Conservation (phyloP, 2,113 vertebrate genomes). For the Perca schrenkii region DNA sequence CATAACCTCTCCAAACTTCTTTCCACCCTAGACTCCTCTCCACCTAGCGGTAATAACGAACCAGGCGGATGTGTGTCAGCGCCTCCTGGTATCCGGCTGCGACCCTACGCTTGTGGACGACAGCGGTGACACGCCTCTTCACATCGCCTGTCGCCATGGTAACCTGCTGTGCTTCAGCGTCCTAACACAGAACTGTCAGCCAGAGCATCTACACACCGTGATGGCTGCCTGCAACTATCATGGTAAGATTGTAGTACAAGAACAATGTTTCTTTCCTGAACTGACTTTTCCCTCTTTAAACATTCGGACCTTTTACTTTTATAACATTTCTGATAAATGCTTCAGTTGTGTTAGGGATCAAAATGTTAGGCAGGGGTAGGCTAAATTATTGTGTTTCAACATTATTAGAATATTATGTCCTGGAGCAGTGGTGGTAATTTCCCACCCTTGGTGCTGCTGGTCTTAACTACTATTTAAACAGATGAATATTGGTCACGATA, state of each 20-base stretch:
- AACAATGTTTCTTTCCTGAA: neutral
- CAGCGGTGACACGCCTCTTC: conserved; percentile 92
- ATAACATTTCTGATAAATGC: neutral
- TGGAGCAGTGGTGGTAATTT: conserved; percentile 1
- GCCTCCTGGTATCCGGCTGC: conserved; percentile 90
- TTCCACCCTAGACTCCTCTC: conserved; percentile 88
- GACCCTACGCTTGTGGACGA: conserved; percentile 92
- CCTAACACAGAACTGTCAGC: conserved; percentile 87
- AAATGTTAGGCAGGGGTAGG: neutral
- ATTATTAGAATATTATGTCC: neutral
- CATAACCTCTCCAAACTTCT: neutral
- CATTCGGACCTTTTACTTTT: neutral
- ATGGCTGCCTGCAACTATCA: conserved; percentile 92
- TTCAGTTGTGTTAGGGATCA: neutral
- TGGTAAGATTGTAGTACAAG: conserved; percentile 77
- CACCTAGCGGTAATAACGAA: conserved; percentile 96
- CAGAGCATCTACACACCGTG: conserved; percentile 82
- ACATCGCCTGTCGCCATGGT: conserved; percentile 94
- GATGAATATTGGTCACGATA: neutral
- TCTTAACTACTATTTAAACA: conserved; percentile 18
- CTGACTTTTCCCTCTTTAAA: neutral
- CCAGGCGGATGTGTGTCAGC: conserved; percentile 89
- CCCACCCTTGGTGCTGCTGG: neutral
- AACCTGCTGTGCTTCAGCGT: conserved; percentile 90
- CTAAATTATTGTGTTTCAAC: neutral